Evolutionary conservation across 2,797 vertebrate species (phyloP), one percentile per base, ranked within the genome.

Genomic region (Platalea minor): DNA sequence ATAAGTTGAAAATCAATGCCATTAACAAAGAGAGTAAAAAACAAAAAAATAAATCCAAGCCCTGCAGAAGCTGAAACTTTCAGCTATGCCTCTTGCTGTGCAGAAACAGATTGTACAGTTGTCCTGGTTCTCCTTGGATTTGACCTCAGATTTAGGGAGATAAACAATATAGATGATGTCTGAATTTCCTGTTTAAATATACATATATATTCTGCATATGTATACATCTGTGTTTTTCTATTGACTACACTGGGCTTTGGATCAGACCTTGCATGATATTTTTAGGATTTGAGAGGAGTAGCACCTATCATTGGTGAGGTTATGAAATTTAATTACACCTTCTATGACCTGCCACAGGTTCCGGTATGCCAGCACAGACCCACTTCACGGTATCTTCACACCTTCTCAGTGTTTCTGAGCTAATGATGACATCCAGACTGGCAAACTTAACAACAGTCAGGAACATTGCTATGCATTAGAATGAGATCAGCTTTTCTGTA

Each of bases 1-100:
- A 67, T 87, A 93, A 92, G 39, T 72, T 88, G 78, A 85, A 94
- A 93, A 91, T 91, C 83, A 86, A 82, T 91, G 76, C 78, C 89
- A 96, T 94, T 95, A 96, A 63, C 60, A 72, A 61, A 60, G 54
- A 88, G 41, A 88, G 21, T 3, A 51, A 82, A 70, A 88, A 72
- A 50, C 18, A 10, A 60, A 64, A 39, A 51, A 41, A 46, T 59
- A 74, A 41, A 48, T 21, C 43, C 35, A 59, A 84, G 61, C 43
- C 24, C 50, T 45, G 20, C 7, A 92, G 89, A 90, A 91, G n/a
- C 24, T 31, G 51, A 89, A 87, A 72, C 74, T 91, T 86, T 69
- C 72, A 77, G 72, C 75, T 85, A 21, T 48, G 53, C 50, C 48
- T 77, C 68, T 89, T 77, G 57, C 73, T 88, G 43, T 20, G 33